A percentile compares a stretch with the other conserved stretches of the same genome.
These are phyloP conservation scores for Anhinga rufa DNA, from an alignment of 2,113 vertebrate species.

Conservation along the genomic window DNA sequence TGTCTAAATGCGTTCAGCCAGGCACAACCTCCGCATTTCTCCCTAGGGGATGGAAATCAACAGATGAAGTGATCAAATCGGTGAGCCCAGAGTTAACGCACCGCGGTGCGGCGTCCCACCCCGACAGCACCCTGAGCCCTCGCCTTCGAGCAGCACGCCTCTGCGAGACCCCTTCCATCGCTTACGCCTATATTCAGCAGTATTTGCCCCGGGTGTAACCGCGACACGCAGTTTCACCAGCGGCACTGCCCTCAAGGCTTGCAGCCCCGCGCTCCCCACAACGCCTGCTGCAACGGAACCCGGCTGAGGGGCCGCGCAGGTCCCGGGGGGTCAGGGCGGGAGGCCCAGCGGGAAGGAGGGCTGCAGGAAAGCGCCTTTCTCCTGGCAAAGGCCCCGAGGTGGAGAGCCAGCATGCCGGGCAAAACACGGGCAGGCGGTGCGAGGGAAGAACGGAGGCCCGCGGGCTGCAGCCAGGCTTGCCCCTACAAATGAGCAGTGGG, in stretches of 20 bases:
- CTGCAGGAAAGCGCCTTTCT: not conserved
- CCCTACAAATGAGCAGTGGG: accelerated
- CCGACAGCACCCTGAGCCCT: too few relatives aligned
- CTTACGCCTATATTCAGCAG: accelerated
- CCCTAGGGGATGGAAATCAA: not conserved
- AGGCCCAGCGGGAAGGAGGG: not conserved
- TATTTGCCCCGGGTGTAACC: accelerated
- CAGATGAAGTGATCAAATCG: accelerated
- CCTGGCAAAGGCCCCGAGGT: accelerated
- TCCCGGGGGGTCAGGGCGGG: not conserved
- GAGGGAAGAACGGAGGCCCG: not conserved
- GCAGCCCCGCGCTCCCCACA: not conserved
- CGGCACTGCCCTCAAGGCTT: not conserved
- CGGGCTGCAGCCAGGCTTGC: not conserved
- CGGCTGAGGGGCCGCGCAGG: not conserved
- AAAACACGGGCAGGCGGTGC: accelerated
- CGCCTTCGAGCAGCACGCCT: accelerated
- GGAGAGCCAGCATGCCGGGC: too few relatives aligned
- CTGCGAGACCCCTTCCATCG: not conserved
- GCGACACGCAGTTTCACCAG: not conserved
- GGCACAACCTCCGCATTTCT: not conserved
- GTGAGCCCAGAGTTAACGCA: accelerated
- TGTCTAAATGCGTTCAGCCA: not conserved
- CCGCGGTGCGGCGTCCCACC: accelerated
- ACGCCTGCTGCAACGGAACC: too few relatives aligned